Evolutionary conservation across 30 jellyfish, hydroid and myxozoan genomes (phyloP).

Genomic region (Nemopilema nomurai): DNA sequence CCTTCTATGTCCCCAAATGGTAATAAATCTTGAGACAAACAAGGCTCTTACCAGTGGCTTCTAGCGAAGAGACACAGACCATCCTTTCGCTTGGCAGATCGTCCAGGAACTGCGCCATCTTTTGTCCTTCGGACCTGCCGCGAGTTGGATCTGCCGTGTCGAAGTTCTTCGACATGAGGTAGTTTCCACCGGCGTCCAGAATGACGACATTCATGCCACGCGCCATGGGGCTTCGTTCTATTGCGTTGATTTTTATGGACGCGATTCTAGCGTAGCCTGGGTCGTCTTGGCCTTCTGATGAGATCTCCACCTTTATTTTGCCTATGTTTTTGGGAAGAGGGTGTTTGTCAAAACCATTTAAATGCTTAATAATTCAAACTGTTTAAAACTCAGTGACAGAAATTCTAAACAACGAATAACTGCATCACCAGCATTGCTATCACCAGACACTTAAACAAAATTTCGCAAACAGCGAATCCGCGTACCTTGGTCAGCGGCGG

Average conservation of each 20-base stretch:
- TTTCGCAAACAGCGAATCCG: neutral
- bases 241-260: slow-evolving; percentile 84
- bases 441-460: neutral
- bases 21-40: too few relatives aligned
- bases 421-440: neutral
- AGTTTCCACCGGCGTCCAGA: slow-evolving; percentile 84
- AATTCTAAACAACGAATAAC: too few relatives aligned
- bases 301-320: slow-evolving; percentile 68
- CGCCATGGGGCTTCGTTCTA: slow-evolving; percentile 82
- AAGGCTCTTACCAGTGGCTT: slow-evolving; percentile 66
- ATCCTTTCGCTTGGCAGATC: slow-evolving; percentile 88
- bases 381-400: too few relatives aligned
- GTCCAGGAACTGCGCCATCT: slow-evolving; percentile 83
- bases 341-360: neutral
- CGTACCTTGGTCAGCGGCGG: slow-evolving; percentile 96
- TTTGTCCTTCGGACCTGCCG: slow-evolving; percentile 72
- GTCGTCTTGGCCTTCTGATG: slow-evolving; percentile 85
- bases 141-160: slow-evolving; percentile 84
- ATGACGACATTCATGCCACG: slow-evolving; percentile 90
- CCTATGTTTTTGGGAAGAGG: slow-evolving; percentile 37
- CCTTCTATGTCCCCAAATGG: too few relatives aligned
- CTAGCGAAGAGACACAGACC: slow-evolving; percentile 85
- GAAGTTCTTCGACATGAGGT: slow-evolving; percentile 79
- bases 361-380: neutral
- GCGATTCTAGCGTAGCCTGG: slow-evolving; percentile 79